Base-by-base conservation (phyloP, 92 coral and sea anemone species). In the Montipora capitata region DNA sequence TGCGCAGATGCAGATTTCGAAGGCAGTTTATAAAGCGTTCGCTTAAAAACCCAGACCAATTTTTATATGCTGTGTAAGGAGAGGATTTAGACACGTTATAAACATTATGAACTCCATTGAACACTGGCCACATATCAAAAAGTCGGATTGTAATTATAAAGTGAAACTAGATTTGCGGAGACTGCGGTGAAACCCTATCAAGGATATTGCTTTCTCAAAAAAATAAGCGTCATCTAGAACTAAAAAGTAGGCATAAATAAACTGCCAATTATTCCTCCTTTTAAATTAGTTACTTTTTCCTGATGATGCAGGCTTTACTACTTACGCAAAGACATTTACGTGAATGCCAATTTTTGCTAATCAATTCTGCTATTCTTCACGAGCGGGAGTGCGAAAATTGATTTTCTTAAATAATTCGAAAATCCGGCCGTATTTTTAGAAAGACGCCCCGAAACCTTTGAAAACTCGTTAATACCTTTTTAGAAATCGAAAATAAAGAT, bases 401-500 rank as follows among this genome's bases (percentile, higher is more conserved):
- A 18, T 18, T 18, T 18, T 18, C 20, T 18, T 18, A 18, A 18
- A 18, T 18, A 18, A 18, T 18, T 18, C 20, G 20, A 18, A 18
- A 61, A 61, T 61, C 67, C 17, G 9, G 45, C 42, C 43, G 73
- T 68, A 68, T 40, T 68, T 68, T 27, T 43, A 68, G 43, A 68
- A 68, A 68, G 42, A 68, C 35, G 8, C 2, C 73, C 4, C 73
- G 73, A 68, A 68, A 68, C 73, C 73, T 3, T 68, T 68, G 73
- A 18, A 68, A 68, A 68, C 73, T 68, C 48, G 12, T 35, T 68
- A 38, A 68, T 68, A 68, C 67, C 67, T 62, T 7, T 2, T 16
- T 62, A 62, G 27, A 62, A 62, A 62, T 16, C 4, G 0, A 62
- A 62, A 62, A 62, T 67, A 27, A 27, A 67, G 72, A 18, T 67